Conservation (phyloP, 2,888 invertebrate species). For the Coleophora flavipennella region DNA sequence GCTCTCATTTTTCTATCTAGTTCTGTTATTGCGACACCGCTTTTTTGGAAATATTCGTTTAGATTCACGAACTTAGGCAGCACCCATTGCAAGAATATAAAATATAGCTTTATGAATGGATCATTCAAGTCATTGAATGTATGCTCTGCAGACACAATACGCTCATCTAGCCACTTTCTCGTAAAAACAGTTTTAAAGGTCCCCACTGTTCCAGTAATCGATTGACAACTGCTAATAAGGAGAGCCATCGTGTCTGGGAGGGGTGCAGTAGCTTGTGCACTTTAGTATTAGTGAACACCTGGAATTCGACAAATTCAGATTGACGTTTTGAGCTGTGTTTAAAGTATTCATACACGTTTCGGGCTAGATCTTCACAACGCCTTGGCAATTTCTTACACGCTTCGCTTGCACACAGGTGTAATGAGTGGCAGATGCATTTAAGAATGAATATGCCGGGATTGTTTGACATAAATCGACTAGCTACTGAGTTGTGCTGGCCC, state of each 20-base stretch:
- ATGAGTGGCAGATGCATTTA: conserved; percentile 31
- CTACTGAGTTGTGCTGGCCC: conserved; percentile 24
- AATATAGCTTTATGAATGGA: not conserved
- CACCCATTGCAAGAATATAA: not conserved
- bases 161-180: not conserved
- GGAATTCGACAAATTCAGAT: not conserved
- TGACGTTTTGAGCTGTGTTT: conserved; percentile 15
- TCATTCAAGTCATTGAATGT: not conserved
- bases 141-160: not conserved
- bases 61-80: not conserved
- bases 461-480: conserved; percentile 16
- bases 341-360: conserved; percentile 24
- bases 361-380: conserved; percentile 23
- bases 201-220: not conserved
- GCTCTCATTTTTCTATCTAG: not conserved
- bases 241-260: not conserved
- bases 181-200: not conserved
- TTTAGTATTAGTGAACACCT: not conserved
- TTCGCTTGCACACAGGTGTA: conserved; percentile 24
- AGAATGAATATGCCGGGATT: conserved; percentile 23
- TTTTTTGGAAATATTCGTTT: not conserved
- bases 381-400: conserved; percentile 26
- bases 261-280: not conserved
- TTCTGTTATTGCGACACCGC: not conserved
- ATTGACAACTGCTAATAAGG: not conserved